These are phyloP conservation scores for Xenopus petersii DNA, from an alignment of 2,797 vertebrate species.

Conservation along the genomic window DNA sequence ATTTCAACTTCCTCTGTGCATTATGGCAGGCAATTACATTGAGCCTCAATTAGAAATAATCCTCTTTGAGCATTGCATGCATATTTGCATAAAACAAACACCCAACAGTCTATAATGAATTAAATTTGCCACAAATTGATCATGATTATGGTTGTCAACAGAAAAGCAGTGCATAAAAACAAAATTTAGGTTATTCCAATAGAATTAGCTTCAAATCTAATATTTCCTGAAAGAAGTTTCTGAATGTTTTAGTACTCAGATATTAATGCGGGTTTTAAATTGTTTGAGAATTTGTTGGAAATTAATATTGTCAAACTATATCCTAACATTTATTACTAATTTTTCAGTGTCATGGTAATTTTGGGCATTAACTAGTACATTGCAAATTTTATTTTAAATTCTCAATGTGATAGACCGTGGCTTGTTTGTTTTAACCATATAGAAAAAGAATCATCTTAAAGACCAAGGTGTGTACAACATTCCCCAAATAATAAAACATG, in stretches of 20 bases:
- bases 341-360: no score
- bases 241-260: no score
- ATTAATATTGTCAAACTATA: no score
- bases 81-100: not conserved
- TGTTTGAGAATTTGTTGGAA: no score
- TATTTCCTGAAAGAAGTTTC: not conserved
- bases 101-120: not conserved
- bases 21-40: not conserved
- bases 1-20: not conserved
- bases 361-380: no score
- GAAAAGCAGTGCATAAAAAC: not conserved
- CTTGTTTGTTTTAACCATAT: no score
- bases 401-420: no score
- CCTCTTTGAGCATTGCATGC: not conserved
- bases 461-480: no score
- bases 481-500: no score
- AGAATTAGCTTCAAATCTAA: not conserved
- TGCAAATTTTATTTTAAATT: no score
- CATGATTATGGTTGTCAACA: not conserved
- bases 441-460: no score
- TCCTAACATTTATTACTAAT: no score
- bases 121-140: conserved; percentile 1
- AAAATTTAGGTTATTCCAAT: conserved; percentile 6
- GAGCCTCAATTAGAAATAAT: not conserved
- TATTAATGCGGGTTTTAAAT: not conserved